Base-by-base conservation (phyloP, 2,888 invertebrate species). In the Cataglyphis livida region DNA sequence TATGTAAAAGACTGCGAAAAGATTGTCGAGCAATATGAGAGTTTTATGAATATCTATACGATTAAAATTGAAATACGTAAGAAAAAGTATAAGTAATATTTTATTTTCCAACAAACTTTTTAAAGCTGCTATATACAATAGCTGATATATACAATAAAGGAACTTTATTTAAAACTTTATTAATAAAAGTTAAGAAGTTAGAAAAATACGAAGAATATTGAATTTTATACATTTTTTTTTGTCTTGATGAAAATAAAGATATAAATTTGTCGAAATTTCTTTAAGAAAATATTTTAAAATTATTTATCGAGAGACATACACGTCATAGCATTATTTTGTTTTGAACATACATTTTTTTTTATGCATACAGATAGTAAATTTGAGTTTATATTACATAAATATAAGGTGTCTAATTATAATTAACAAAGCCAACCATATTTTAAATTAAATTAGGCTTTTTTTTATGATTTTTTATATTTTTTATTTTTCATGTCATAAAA, bases 11-110 rank as follows among this genome's bases (percentile, higher is more conserved):
- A 38, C 38, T 38, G 65, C n/a, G n/a, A 38, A 51, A 54, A 38
- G 65, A 76, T 54, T 44, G 18, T 44, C 65, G 54, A 12, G 75
- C 18, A 64, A 38, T 54, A 18, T 38, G 76, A 65, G 21, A 54
- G 18, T 25, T 65, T 65, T 38, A 54, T 25, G 76, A 76, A 51
- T 54, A 65, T 65, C 25, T 76, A 5, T 65, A 12, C 25, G 10
- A n/a, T 54, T 25, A 7, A 25, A 4, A 32, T 25, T 21, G 18
- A 35, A 25, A 15, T 25, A 65, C 15, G 12, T n/a, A 21, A 18
- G 12, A 1, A 51, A 25, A 25, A 38, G 75, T 25, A 65, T 48
- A 38, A 51, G 51, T 44, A 44, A 48, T 10, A 25, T 48, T 9
- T 74, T 32, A 32, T 35, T 75, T 62, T 10, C 5, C 18, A 21